A percentile compares a stretch with the other conserved stretches of the same genome.
These are phyloP conservation scores for Procambarus virginalis DNA, from an alignment of 1,140 invertebrate species.

Conservation along the genomic window DNA sequence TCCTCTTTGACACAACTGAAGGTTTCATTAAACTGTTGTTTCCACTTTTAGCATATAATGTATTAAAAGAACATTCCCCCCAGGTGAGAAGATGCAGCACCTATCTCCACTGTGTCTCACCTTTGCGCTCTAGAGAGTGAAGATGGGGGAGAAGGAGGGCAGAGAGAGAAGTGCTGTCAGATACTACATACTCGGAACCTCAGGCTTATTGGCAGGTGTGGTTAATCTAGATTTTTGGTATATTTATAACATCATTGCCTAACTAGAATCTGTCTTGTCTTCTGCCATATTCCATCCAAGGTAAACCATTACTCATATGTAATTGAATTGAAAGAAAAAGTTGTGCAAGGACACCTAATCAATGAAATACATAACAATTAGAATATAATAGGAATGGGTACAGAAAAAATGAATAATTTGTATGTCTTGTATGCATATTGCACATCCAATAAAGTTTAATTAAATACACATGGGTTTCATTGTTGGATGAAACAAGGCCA, in stretches of 20 bases:
- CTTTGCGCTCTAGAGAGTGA: conserved; percentile 63
- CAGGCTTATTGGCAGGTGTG: conserved; percentile 39
- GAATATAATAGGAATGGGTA: too few relatives aligned
- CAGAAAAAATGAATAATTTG: too few relatives aligned
- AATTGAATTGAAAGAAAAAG: too few relatives aligned
- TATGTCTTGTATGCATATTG: too few relatives aligned
- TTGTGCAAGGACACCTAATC: too few relatives aligned
- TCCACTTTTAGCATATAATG: neutral
- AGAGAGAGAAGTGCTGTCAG: conserved; percentile 63
- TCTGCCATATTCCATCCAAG: neutral
- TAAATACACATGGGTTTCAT: too few relatives aligned
- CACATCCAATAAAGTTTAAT: too few relatives aligned
- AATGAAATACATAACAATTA: too few relatives aligned
- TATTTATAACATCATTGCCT: conserved; percentile 48
- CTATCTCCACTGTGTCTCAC: conserved; percentile 44
- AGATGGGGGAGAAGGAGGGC: conserved; percentile 44
- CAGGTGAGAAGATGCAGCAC: neutral
- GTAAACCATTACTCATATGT: too few relatives aligned
- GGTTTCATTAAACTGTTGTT: neutral
- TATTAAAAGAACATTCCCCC: neutral
- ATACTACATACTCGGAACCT: conserved; percentile 48
- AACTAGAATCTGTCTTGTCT: conserved; percentile 39
- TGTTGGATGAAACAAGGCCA: neutral
- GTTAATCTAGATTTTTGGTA: conserved; percentile 39
- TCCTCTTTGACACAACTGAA: neutral